Evolutionary conservation across 2,797 vertebrate species (phyloP).

Genomic region (Pseudochirops corinnae): DNA sequence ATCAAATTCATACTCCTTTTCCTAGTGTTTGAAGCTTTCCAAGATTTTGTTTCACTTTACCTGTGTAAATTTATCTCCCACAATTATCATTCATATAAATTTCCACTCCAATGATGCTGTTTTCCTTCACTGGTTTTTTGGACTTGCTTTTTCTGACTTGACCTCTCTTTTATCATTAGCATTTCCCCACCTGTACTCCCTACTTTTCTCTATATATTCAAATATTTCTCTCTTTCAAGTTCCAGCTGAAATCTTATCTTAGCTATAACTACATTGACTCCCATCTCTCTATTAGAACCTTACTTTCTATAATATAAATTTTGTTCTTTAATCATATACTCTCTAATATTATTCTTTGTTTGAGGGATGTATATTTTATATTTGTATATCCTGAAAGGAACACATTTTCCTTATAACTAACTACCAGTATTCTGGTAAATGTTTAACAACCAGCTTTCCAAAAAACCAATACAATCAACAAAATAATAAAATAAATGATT

Average conservation of each 20-base stretch:
- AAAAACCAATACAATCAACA: background rate
- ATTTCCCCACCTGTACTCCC: background rate
- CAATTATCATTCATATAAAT: background rate
- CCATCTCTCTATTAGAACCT: background rate
- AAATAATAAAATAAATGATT: background rate
- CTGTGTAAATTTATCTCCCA: background rate
- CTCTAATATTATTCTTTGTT: conserved; percentile 3
- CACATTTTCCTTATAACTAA: background rate
- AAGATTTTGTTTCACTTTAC: conserved; percentile 2
- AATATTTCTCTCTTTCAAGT: background rate
- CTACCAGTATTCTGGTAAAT: background rate
- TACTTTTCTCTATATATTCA: background rate
- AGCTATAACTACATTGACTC: background rate
- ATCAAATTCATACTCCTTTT: conserved; percentile 31
- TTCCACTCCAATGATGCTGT: background rate
- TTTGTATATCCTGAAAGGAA: background rate
- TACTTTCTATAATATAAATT: conserved; percentile 3
- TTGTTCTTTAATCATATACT: background rate
- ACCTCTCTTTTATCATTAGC: background rate
- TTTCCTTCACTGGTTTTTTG: background rate
- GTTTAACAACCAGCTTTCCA: background rate
- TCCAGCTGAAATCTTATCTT: background rate
- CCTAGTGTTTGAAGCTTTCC: conserved; percentile 6
- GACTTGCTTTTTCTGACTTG: background rate
- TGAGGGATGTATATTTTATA: background rate